Evolutionary conservation across 2,888 invertebrate genomes (phyloP).

Genomic region (Prenolepis imparis): DNA sequence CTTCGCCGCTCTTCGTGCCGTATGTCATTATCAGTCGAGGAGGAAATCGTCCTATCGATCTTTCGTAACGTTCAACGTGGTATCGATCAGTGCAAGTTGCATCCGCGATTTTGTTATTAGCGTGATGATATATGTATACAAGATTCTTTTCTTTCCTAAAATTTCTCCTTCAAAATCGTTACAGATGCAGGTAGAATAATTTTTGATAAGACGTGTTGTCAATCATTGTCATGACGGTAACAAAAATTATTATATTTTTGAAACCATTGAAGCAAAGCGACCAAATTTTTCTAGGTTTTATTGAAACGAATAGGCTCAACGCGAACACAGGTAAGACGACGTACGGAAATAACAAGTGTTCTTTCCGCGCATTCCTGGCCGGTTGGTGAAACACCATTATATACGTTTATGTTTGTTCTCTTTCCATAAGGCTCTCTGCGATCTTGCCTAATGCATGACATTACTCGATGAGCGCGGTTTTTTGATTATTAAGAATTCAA

Average conservation of each 20-base stretch:
- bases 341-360: constrained; percentile 1
- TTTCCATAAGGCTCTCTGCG: not conserved
- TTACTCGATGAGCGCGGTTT: constrained; percentile 52
- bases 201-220: not conserved
- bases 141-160: not conserved
- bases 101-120: not conserved
- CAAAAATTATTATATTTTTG: not conserved
- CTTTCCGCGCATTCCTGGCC: not conserved
- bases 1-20: constrained; percentile 1
- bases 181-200: not conserved
- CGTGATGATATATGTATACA: not conserved
- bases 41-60: constrained; percentile 20
- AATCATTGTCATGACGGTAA: not conserved
- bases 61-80: not conserved
- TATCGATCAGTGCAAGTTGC: not conserved
- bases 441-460: constrained; percentile 62
- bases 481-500: constrained; percentile 74
- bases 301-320: not conserved
- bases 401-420: not conserved
- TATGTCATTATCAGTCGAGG: constrained; percentile 29
- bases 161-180: not conserved
- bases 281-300: not conserved
- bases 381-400: not conserved
- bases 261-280: not conserved
- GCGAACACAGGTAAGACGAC: not conserved